Conservation (phyloP, 2,888 invertebrate genomes). For the Phania funesta region DNA sequence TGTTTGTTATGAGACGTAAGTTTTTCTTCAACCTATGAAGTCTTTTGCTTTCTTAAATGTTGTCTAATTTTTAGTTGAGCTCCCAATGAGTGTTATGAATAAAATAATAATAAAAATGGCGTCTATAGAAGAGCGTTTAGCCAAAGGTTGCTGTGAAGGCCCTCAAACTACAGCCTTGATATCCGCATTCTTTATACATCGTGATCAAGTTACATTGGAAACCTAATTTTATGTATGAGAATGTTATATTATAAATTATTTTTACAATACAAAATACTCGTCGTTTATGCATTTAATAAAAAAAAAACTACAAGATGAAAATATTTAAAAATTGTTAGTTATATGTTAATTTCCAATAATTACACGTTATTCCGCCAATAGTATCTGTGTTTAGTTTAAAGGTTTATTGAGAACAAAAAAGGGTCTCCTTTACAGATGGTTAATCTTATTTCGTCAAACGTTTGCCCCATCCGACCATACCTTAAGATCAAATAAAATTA, state of each 20-base stretch:
- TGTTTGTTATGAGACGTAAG: slow-evolving; percentile 92
- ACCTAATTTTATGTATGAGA: slow-evolving; percentile 64
- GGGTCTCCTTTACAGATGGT: no score
- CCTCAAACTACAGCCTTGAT: slow-evolving; percentile 94
- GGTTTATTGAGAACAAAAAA: no score
- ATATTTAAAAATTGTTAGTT: no score
- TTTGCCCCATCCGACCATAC: no score
- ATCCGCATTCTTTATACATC: slow-evolving; percentile 90
- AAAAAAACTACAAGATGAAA: no score
- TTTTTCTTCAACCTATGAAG: slow-evolving; percentile 66
- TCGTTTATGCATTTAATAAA: no score
- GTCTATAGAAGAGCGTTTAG: slow-evolving; percentile 91
- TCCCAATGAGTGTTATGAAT: slow-evolving; percentile 89
- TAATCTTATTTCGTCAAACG: no score
- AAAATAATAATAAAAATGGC: slow-evolving; percentile 92
- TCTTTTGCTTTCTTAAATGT: slow-evolving; percentile 33
- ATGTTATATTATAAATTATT: slow-evolving; percentile 24
- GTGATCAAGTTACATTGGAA: slow-evolving; percentile 82
- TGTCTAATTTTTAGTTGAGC: slow-evolving; percentile 86
- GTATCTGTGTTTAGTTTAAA: no score
- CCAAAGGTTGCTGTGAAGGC: slow-evolving; percentile 93
- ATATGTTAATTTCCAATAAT: no score
- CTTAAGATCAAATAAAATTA: no score
- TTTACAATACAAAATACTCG: neutral
- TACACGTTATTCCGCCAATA: no score